These are phyloP conservation scores for Diadegma fenestrale DNA, from an alignment of 2,888 invertebrate species.

Conservation along the genomic window DNA sequence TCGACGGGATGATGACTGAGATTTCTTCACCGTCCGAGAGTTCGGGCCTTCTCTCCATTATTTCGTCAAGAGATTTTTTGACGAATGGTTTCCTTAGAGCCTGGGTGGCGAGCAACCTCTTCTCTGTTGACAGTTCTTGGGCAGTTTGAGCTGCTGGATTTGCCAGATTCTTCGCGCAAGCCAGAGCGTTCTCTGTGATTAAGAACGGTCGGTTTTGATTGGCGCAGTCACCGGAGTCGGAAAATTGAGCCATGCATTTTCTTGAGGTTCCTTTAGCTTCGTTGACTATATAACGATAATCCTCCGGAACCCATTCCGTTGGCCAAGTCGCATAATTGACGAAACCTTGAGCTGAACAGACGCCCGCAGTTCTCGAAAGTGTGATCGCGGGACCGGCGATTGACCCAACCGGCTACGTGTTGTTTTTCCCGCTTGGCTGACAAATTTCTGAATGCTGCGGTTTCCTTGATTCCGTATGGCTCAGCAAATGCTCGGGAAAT, in stretches of 20 bases:
- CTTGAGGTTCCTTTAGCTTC: background rate
- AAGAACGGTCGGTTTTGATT: constrained; percentile 16
- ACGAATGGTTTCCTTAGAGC: background rate
- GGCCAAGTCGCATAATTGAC: constrained; percentile 22
- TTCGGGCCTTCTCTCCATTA: constrained; percentile 32
- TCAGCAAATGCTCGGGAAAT: constrained; percentile 34
- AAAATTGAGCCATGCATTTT: background rate
- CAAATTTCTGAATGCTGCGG: constrained; percentile 51
- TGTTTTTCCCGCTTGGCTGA: constrained; percentile 37
- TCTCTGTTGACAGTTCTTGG: background rate
- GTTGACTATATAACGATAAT: background rate
- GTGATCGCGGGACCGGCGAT: constrained; percentile 34
- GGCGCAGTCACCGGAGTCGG: background rate
- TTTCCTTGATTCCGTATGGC: constrained; percentile 27
- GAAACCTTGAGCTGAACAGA: background rate
- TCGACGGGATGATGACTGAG: background rate
- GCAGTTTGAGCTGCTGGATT: background rate
- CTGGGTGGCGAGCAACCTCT: background rate
- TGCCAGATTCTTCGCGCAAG: background rate
- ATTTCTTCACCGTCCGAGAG: constrained; percentile 10
- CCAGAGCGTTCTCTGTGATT: constrained; percentile 48
- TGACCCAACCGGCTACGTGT: constrained; percentile 32
- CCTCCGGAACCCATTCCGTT: too few relatives aligned
- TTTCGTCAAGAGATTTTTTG: constrained; percentile 18
- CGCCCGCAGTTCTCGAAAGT: background rate